Evolutionary conservation across 1,140 invertebrate species (phyloP).

Genomic region (Papilio xuthus): DNA sequence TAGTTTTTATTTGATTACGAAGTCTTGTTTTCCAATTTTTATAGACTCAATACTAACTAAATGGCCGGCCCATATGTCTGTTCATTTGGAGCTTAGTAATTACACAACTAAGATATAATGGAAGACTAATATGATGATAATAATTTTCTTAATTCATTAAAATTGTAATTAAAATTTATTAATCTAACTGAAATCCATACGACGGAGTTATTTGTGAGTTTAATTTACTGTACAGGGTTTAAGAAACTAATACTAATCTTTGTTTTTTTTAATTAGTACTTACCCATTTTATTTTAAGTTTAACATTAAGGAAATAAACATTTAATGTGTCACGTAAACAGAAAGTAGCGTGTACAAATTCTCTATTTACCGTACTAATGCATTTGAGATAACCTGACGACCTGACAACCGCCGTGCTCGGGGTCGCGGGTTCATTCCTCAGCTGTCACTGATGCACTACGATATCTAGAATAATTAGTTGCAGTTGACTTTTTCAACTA

Average conservation of each 20-base stretch:
- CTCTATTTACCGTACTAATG: constrained; percentile 24
- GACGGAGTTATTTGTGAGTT: too few species aligned
- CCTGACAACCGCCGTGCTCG: constrained; percentile 5
- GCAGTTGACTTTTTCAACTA: neutral
- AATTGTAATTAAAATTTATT: too few species aligned
- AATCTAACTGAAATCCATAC: too few species aligned
- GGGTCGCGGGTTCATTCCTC: constrained; percentile 8
- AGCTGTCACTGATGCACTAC: constrained; percentile 1
- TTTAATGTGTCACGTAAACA: neutral
- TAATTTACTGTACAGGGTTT: too few species aligned
- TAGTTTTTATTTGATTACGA: too few species aligned
- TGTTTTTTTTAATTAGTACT: neutral
- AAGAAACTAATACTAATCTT: neutral
- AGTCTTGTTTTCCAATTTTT: too few species aligned
- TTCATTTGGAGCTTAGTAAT: too few species aligned
- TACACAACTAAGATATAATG: too few species aligned
- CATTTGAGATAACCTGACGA: constrained; percentile 1
- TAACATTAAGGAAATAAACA: neutral
- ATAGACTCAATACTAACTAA: too few species aligned
- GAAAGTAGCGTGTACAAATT: constrained; percentile 15
- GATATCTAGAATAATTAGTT: neutral
- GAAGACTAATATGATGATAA: too few species aligned
- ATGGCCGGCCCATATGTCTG: too few species aligned
- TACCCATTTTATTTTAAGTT: neutral
- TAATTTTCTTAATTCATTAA: too few species aligned